These are phyloP conservation scores for Caenorhabditis briggsae DNA, from an alignment of 1,140 invertebrate genomes.

Conservation along the genomic window DNA sequence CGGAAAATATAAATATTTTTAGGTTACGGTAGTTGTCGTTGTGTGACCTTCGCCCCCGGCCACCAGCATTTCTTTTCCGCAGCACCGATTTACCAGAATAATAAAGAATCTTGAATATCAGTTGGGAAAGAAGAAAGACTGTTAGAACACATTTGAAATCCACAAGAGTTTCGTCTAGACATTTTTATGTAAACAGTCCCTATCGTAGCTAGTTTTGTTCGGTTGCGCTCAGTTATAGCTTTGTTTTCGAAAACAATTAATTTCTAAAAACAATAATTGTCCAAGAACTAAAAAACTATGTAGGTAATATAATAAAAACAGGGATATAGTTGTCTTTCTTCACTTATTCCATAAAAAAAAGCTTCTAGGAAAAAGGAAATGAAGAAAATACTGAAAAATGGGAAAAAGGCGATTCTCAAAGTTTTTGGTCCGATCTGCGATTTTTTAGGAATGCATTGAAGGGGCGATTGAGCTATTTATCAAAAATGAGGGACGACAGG, in stretches of 20 bases:
- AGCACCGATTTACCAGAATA: too few relatives aligned
- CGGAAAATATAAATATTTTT: too few relatives aligned
- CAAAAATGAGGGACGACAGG: not conserved
- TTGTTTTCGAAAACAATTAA: too few relatives aligned
- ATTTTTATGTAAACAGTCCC: not conserved
- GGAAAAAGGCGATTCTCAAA: constrained; percentile 7
- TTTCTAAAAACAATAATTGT: too few relatives aligned
- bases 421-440: constrained; percentile 1
- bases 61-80: too few relatives aligned
- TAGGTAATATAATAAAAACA: too few relatives aligned
- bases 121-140: not conserved
- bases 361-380: not conserved
- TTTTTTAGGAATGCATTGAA: constrained; percentile 2
- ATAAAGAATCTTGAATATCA: too few relatives aligned
- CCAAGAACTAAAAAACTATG: too few relatives aligned
- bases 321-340: too few relatives aligned
- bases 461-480: constrained; percentile 16
- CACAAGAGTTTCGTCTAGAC: constrained; percentile 4
- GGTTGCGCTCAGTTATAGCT: not conserved
- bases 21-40: too few relatives aligned
- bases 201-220: not conserved
- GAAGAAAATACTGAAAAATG: not conserved
- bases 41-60: too few relatives aligned
- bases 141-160: not conserved
- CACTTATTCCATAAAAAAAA: not conserved